Conservation (phyloP, 1,140 invertebrate genomes). For the Panonychus citri region DNA sequence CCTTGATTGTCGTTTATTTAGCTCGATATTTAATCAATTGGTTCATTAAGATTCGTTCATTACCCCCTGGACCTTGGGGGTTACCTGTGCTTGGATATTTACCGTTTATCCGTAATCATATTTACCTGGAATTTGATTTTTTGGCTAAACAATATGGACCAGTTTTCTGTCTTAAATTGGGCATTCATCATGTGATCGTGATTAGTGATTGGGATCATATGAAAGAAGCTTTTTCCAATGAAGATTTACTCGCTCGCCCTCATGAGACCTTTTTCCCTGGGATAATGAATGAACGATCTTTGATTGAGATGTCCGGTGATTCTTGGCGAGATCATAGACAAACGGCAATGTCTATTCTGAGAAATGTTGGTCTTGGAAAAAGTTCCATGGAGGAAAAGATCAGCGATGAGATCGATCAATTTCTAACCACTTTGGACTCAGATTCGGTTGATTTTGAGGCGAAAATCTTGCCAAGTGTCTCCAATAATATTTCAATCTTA, state of each 20-base stretch:
- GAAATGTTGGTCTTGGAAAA: conserved; percentile 46
- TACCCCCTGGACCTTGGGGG: conserved; percentile 8
- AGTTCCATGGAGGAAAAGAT: conserved; percentile 33
- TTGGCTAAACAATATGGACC: conserved; percentile 10
- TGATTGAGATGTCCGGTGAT: conserved; percentile 23
- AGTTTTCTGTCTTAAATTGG: conserved; percentile 8
- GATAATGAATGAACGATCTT: background rate
- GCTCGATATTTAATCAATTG: background rate
- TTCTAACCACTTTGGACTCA: conserved; percentile 7
- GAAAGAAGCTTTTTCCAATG: conserved; percentile 11
- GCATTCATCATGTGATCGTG: conserved; percentile 10
- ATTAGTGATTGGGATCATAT: conserved; percentile 10
- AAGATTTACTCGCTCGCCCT: conserved; percentile 7
- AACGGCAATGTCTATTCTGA: conserved; percentile 43
- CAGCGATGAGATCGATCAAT: conserved; percentile 10
- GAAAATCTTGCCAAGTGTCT: conserved; percentile 7
- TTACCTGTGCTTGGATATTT: conserved; percentile 14
- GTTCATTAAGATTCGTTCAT: background rate
- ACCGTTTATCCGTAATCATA: conserved; percentile 9
- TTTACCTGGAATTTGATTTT: conserved; percentile 2
- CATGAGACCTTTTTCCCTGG: background rate
- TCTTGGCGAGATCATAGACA: conserved; percentile 46
- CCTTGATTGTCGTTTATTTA: background rate
- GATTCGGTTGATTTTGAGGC: conserved; percentile 6
- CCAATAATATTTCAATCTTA: conserved; percentile 12